Base-by-base conservation (phyloP, 2,113 vertebrate genomes). In the Platanista minor region DNA sequence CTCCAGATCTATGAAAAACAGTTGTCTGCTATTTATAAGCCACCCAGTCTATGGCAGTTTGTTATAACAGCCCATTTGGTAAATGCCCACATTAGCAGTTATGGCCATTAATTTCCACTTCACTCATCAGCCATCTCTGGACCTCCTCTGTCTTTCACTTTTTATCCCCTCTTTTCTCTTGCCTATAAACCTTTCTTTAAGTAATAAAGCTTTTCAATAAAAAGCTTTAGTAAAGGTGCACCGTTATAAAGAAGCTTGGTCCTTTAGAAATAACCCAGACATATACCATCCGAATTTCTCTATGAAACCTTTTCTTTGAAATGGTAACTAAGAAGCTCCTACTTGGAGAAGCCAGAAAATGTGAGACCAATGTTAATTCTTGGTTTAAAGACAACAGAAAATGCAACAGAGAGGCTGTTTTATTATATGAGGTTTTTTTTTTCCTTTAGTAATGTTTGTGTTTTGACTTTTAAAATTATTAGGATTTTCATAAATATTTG, bases 401-500 rank as follows among this genome's bases (percentile, higher is more conserved):
- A 92, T 95, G 83, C 64, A 91, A 21, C 90, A 49, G 36, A 91
- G 13, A 78, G 17, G 11, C 54, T 78, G 89, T 96, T 96, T 97
- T 80, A 86, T 91, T 98, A 98, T 95, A 98, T 85, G 66, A 21
- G 29, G 39, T n/a, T n/a, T 31, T 61, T 33, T 80, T 67, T 43
- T 80, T 59, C n/a, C n/a, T n/a, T 67, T 92, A 10, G 14, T 95
- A 91, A 25, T 96, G 72, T 96, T 98, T 98, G 95, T 92, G 95
- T 98, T 97, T 96, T 98, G 93, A 97, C 92, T 98, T 97, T 87
- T 97, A 95, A 97, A 95, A 97, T 90, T 92, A 97, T 98, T 98
- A 94, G 87, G 52, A 97, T 96, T 99, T 98, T 97, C 97, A 84
- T 97, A 98, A 98, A 97, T 97, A 96, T 98, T 98, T 98, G 87